phyloP scores from a whole-genome alignment of 2,113 vertebrate genomes.

The Phycodurus eques region DNA sequence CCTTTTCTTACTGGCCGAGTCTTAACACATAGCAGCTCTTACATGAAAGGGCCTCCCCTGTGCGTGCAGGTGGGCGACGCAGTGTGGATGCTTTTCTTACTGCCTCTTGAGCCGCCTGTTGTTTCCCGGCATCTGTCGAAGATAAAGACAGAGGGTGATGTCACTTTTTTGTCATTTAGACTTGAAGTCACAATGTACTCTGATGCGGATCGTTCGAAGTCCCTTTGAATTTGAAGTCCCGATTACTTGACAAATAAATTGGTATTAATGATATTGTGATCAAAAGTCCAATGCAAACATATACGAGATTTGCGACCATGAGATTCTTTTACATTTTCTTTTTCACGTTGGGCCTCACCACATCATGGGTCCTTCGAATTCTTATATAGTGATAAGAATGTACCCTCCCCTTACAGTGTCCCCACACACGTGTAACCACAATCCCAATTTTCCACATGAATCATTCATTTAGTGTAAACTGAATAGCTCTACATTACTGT shows the following conservation, averaged over 20 bases:
- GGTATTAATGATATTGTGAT: background rate
- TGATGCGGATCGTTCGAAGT: background rate
- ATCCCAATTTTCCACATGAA: too few species aligned
- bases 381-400: too few species aligned
- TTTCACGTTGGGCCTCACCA: too few species aligned
- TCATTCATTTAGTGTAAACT: too few species aligned
- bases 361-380: too few species aligned
- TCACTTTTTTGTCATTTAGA: background rate
- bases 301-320: too few species aligned
- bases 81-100: conserved; percentile 63
- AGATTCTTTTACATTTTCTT: too few species aligned
- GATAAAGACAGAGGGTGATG: conserved; percentile 4
- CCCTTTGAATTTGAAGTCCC: background rate
- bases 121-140: conserved; percentile 70
- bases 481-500: too few species aligned
- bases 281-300: too few species aligned
- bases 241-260: background rate
- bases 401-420: too few species aligned
- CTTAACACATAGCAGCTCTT: conserved; percentile 31
- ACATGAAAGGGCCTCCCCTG: conserved; percentile 71
- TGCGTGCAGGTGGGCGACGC: conserved; percentile 60
- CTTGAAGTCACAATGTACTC: background rate
- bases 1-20: background rate
- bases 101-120: conserved; percentile 70
- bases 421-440: too few species aligned